Conservation (phyloP, 2,888 invertebrate species). For the Slavum lentiscoides region DNA sequence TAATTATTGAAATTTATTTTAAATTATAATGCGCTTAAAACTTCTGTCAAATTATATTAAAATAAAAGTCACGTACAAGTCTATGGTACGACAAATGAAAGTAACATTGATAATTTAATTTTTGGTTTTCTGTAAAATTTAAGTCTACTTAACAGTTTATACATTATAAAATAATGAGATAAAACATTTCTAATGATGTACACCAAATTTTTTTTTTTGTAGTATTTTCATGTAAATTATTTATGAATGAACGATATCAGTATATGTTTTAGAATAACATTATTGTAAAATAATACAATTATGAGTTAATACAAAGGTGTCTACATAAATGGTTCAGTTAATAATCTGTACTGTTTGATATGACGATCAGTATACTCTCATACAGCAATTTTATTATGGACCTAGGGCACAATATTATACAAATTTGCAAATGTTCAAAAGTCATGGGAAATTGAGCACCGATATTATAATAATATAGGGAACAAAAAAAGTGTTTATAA, state of each 20-base stretch:
- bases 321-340: slow-evolving; percentile 7
- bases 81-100: too few relatives aligned
- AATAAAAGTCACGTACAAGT: too few relatives aligned
- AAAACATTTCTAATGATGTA: not conserved
- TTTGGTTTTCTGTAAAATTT: not conserved
- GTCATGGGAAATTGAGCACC: not conserved
- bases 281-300: not conserved
- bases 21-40: too few relatives aligned
- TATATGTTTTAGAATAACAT: slow-evolving; percentile 1
- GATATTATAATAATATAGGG: not conserved
- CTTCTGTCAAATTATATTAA: too few relatives aligned
- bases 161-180: not conserved
- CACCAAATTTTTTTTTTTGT: not conserved
- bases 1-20: too few relatives aligned
- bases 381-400: slow-evolving; percentile 5
- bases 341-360: not conserved
- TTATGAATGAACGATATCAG: not conserved
- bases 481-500: not conserved
- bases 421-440: not conserved
- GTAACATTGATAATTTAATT: too few relatives aligned
- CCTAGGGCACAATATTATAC: not conserved
- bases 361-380: not conserved
- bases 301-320: not conserved
- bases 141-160: not conserved
- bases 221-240: slow-evolving; percentile 13